Base-by-base conservation (phyloP, 1,140 invertebrate species). In the Brachionus koreanus region DNA sequence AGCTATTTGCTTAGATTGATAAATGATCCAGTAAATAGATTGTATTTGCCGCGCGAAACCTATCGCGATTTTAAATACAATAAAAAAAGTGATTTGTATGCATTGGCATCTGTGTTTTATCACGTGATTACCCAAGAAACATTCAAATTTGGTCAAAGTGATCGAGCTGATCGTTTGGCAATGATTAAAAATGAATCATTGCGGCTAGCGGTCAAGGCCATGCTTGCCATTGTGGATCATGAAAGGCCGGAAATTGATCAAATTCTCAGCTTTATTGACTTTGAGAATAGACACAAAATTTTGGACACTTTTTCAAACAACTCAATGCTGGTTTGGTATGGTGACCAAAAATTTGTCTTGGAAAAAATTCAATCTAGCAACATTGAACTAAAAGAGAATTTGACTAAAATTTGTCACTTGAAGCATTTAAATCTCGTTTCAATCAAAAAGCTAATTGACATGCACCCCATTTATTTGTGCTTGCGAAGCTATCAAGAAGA, bases 21-120 rank as follows among this genome's bases (percentile, higher is more conserved):
- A 2, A 74, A 74, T 74, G 23, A 74, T 19, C 69, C 69, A 10
- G 39, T 43, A 2, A 46, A 25, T 33, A 3, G 42, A 16, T n/a
- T 46, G 16, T 74, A 74, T 46, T n/a, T 74, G 10, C 69, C 69
- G 12, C 10, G 19, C 5, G 69, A 74, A 29, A 74, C 69, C 1
- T 46, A 25, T 39, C 25, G 43, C 2, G 69, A 43, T 46, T 46
- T 46, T 46, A 74, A 74, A 46, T 74, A 74, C 42, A 74, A 42
- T 4, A 43, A 46, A 19, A 74, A 74, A 74, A 74, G 69, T 46
- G 69, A 74, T 29, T 46, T 74, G 19, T 74, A 74, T 10, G 16
- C 39, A 10, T 3, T 74, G 9, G 69, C 39, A 25, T 1, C 39
- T 25, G 19, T 74, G 25, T 74, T 74, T 6, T 74, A 74, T 29